Base-by-base conservation (phyloP, 2,888 invertebrate species). In the Cyclophora albipunctata region DNA sequence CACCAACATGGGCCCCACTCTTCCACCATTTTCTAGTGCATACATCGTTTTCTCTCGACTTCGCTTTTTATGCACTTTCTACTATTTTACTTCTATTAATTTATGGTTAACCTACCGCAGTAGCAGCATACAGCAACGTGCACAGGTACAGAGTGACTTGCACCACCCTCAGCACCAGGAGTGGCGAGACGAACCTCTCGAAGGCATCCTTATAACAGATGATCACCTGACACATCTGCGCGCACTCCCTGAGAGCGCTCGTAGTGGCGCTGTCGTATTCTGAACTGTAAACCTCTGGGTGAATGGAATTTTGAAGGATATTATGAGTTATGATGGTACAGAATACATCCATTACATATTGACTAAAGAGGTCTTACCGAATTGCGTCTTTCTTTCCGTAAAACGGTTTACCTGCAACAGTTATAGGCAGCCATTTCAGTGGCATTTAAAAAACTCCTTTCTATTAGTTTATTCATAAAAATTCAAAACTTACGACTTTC, bases 81-180 rank as follows among this genome's bases (percentile, higher is more conserved):
- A n/a, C n/a, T n/a, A n/a, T n/a, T n/a, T n/a, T n/a, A 1, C 20
- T 20, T 1, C 20, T 20, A 20, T 20, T 20, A 20, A 1, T 20
- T 20, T 20, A 20, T 2, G 20, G 20, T 20, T 20, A 20, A 20
- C 20, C 20, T 50, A 85, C 85, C 76, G 75, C 53, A 3, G 84
- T 84, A 46, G 84, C 85, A 34, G 81, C 74, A 56, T 86, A 87
- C 42, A 87, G 65, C 49, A 87, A 65, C 3, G 73, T 82, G 56
- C 87, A 87, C 2, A 84, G 63, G 49, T 84, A 87, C 49, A 87
- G 54, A 0, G 86, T 87, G 54, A 84, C 85, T 50, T 87, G 85
- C 3, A 85, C 75, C 0, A 87, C 84, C 2, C 86, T 60, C 5
- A 87, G 50, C 34, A 63, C 83, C 7, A 86, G 69, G 1, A 87